A percentile compares a stretch with the other conserved stretches of the same genome.
Evolutionary conservation across 2,797 vertebrate genomes (phyloP).

Genomic region (Megaceryle alcyon): DNA sequence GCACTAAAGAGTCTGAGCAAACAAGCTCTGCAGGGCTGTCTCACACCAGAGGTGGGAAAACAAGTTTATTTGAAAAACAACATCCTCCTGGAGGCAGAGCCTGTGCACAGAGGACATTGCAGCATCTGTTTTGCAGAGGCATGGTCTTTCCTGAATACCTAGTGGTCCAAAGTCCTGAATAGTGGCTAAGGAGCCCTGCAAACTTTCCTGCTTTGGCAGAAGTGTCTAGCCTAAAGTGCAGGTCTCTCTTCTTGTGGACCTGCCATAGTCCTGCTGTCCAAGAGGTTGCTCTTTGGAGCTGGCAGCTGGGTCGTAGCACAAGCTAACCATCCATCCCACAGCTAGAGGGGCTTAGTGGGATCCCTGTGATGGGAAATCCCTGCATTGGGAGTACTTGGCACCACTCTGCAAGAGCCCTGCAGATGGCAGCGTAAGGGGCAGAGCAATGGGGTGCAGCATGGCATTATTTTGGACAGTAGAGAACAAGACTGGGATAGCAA

Average conservation of each 20-base stretch:
- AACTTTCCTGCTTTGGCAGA: not conserved
- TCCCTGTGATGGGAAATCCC: not conserved
- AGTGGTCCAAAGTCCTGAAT: not conserved
- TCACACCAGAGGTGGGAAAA: constrained; percentile 22
- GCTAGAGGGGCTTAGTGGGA: not conserved
- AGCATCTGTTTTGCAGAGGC: not conserved
- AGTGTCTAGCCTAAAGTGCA: not conserved
- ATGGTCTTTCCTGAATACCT: not conserved
- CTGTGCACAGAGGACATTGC: not conserved
- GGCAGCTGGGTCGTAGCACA: not conserved
- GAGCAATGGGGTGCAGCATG: not conserved
- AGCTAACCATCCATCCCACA: not conserved
- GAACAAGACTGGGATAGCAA: not conserved
- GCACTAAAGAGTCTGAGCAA: constrained; percentile 42
- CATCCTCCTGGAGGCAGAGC: not conserved
- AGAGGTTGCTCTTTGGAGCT: not conserved
- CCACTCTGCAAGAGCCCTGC: not conserved
- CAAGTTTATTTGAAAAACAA: constrained; percentile 44
- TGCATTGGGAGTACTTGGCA: not conserved
- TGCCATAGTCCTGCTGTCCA: not conserved
- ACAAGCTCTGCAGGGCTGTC: constrained; percentile 41
- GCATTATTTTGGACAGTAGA: not conserved
- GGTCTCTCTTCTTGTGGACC: not conserved
- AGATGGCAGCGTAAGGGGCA: not conserved
- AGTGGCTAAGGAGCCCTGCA: not conserved